phyloP scores from a whole-genome alignment of 1,140 invertebrate genomes.

The Calosoma granatense region DNA sequence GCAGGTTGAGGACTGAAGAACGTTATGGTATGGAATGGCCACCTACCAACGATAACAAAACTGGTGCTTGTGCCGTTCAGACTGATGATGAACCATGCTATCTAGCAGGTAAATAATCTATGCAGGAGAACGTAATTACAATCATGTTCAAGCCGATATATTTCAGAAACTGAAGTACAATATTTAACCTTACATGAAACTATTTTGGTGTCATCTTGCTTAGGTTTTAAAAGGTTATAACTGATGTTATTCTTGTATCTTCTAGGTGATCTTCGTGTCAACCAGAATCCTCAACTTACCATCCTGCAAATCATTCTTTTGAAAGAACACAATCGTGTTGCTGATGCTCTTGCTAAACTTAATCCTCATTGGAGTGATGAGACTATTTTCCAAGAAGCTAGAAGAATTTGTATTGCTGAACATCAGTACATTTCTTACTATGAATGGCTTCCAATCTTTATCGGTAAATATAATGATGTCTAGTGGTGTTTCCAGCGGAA shows the following conservation, averaged over 20 bases:
- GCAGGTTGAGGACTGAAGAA: slow-evolving; percentile 49
- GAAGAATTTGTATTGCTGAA: slow-evolving; percentile 66
- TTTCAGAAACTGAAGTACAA: neutral
- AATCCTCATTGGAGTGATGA: slow-evolving; percentile 87
- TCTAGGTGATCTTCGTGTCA: slow-evolving; percentile 71
- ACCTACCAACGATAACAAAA: slow-evolving; percentile 54
- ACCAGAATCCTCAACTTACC: slow-evolving; percentile 76
- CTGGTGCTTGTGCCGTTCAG: slow-evolving; percentile 45
- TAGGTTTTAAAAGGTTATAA: no score
- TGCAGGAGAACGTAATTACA: no score
- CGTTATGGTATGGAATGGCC: slow-evolving; percentile 56
- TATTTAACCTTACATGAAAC: neutral
- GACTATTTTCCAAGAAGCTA: slow-evolving; percentile 74
- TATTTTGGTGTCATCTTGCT: no score
- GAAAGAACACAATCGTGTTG: slow-evolving; percentile 85
- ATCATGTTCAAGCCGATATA: neutral
- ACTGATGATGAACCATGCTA: slow-evolving; percentile 56
- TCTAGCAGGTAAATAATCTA: slow-evolving; percentile 44
- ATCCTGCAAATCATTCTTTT: slow-evolving; percentile 74
- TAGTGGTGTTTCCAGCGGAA: no score
- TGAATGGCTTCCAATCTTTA: slow-evolving; percentile 75
- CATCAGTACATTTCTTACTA: slow-evolving; percentile 80
- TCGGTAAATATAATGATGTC: slow-evolving; percentile 51
- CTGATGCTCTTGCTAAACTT: slow-evolving; percentile 53
- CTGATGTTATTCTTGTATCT: slow-evolving; percentile 11